These are phyloP conservation scores for Trachelus stipa DNA, from an alignment of 2,888 invertebrate genomes.

Conservation along the genomic window DNA sequence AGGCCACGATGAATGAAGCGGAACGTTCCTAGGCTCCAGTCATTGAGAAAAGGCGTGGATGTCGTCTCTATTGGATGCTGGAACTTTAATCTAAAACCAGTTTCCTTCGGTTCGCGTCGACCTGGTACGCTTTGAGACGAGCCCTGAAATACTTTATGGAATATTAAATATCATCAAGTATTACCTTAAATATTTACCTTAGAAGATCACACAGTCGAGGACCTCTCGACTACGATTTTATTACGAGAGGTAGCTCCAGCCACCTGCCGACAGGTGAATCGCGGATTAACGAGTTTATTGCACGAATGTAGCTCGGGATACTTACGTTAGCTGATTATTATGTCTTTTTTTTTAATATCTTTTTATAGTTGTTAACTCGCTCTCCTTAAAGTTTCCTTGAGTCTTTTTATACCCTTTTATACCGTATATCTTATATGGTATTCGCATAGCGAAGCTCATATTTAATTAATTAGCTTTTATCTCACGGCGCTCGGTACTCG, in stretches of 20 bases:
- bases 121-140: background rate
- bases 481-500: background rate
- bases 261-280: background rate
- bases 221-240: background rate
- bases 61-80: background rate
- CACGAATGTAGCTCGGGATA: background rate
- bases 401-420: background rate
- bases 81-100: background rate
- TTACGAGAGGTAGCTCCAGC: background rate
- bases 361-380: background rate
- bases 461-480: background rate
- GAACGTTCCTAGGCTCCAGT: conserved; percentile 6
- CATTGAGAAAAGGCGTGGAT: background rate
- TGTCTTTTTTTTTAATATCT: background rate
- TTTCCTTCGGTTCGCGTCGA: background rate
- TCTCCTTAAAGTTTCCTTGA: background rate
- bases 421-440: background rate
- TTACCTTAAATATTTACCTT: background rate
- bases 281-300: background rate
- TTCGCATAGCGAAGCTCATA: background rate
- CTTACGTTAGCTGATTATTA: background rate
- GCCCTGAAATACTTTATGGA: background rate
- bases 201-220: background rate
- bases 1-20: conserved; percentile 28
- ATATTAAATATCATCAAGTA: background rate